Percentiles rank a stretch among this genome's conserved stretches.
phyloP scores from a whole-genome alignment of 1,140 invertebrate species.

The Artemia franciscana region DNA sequence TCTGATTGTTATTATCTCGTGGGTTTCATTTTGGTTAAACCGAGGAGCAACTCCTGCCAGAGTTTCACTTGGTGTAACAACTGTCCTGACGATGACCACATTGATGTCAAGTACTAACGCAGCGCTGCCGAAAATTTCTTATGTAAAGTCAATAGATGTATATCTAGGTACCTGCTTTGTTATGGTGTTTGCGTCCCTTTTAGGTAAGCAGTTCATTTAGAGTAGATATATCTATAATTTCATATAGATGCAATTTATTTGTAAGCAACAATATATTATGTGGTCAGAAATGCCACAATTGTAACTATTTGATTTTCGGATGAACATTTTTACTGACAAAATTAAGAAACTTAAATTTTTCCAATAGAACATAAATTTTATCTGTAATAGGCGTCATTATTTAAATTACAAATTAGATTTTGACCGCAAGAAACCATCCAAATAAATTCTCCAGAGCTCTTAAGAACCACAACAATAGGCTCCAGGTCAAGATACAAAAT shows the following conservation, averaged over 20 bases:
- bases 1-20: constrained; percentile 28
- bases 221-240: background rate
- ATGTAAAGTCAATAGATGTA: constrained; percentile 25
- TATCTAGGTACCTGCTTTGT: constrained; percentile 27
- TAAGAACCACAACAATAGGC: too few relatives aligned
- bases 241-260: background rate
- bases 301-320: background rate
- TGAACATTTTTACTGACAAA: background rate
- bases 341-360: background rate
- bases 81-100: constrained; percentile 27
- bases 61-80: constrained; percentile 32
- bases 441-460: too few relatives aligned
- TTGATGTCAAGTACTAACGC: constrained; percentile 28
- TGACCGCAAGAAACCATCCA: too few relatives aligned
- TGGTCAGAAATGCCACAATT: background rate
- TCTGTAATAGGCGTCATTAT: background rate
- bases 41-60: constrained; percentile 29
- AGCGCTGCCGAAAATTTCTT: constrained; percentile 25
- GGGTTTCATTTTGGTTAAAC: constrained; percentile 20
- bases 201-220: constrained; percentile 10
- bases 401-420: too few relatives aligned
- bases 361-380: background rate
- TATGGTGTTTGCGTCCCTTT: constrained; percentile 22
- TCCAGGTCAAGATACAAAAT: too few relatives aligned
- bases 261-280: background rate